Percentiles rank a stretch among this genome's conserved stretches.
Conservation (phyloP, 1,140 invertebrate species). For the Drosophila kepulauana region DNA sequence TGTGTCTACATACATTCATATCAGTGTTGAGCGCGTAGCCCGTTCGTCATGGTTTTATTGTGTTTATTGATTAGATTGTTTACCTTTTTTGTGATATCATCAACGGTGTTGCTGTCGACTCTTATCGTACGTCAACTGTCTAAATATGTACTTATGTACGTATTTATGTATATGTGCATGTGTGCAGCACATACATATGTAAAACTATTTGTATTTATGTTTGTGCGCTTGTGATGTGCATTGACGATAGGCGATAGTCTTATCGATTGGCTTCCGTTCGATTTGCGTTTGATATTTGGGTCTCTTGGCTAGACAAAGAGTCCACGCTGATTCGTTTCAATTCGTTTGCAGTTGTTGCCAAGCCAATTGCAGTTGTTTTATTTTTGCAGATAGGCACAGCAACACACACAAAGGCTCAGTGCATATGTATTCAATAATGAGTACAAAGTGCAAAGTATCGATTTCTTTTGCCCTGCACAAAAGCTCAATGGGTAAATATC, state of each 20-base stretch:
- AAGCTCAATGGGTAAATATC: too few species aligned
- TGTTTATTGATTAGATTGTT: conserved; percentile 84
- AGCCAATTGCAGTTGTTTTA: conserved; percentile 10
- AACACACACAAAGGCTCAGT: too few species aligned
- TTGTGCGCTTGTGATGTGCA: conserved; percentile 29
- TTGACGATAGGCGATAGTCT: conserved; percentile 35
- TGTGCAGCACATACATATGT: conserved; percentile 18
- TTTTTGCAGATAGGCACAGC: not conserved
- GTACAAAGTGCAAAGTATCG: too few species aligned
- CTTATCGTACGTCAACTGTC: conserved; percentile 81
- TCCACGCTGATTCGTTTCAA: conserved; percentile 5
- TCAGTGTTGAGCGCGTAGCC: conserved; percentile 44
- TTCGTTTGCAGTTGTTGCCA: conserved; percentile 19
- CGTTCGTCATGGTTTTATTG: conserved; percentile 72
- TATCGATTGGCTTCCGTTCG: conserved; percentile 76
- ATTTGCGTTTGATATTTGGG: conserved; percentile 55
- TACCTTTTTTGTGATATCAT: conserved; percentile 82
- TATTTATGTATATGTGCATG: conserved; percentile 6
- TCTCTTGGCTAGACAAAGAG: conserved; percentile 35
- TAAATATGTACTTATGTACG: conserved; percentile 59
- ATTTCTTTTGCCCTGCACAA: too few species aligned
- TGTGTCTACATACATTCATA: conserved; percentile 13
- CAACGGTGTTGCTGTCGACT: conserved; percentile 53
- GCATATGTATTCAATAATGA: too few species aligned
- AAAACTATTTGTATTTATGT: conserved; percentile 47